Base-by-base conservation (phyloP, 2,113 vertebrate genomes). In the Podilymbus podiceps region DNA sequence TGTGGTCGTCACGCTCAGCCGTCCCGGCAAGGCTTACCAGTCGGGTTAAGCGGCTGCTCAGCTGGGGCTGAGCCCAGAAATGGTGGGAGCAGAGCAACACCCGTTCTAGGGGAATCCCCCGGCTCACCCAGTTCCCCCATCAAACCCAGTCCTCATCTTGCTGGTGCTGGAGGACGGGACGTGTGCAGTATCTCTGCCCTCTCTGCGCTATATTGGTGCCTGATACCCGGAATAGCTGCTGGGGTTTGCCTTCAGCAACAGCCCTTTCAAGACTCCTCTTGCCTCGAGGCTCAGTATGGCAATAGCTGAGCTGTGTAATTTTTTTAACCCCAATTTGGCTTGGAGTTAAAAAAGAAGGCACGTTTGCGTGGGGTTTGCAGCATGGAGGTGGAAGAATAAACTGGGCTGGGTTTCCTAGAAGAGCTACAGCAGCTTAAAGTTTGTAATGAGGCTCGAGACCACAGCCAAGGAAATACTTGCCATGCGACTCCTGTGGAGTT, bases 331-430 rank as follows among this genome's bases (percentile, higher is more conserved):
- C 19, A 6, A 22, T 49, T 24, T 38, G 38, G 21, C 3, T 19
- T 27, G 33, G 31, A 30, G 35, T 46, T 76, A 64, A 80, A 73
- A 49, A 3, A 0, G 55, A 63, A 79, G 50, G 30, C 40, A 20
- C 0, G 0, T 33, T 46, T 28, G 22, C 18, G 42, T 10, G 11
- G 16, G 1, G 0, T 44, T 66, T 62, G 47, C 47, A 90, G 40
- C 24, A 2, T 11, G 33, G 58, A 72, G 28, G n/a, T 50, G 9
- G 52, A 75, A 40, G 31, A 52, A 69, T 46, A 31, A 81, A 22
- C 15, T 63, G 64, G 56, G 24, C 47, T 68, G 38, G 25, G 20
- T 53, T 91, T 90, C 42, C 47, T 31, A 8, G 56, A 52, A 49
- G 25, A 88, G 38, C 20, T 49, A 5, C 17, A 58, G 55, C 62